Evolutionary conservation across 2,888 invertebrate genomes (phyloP), one percentile per base, ranked within the genome.

Genomic region (Synanthedon tipuliformis): DNA sequence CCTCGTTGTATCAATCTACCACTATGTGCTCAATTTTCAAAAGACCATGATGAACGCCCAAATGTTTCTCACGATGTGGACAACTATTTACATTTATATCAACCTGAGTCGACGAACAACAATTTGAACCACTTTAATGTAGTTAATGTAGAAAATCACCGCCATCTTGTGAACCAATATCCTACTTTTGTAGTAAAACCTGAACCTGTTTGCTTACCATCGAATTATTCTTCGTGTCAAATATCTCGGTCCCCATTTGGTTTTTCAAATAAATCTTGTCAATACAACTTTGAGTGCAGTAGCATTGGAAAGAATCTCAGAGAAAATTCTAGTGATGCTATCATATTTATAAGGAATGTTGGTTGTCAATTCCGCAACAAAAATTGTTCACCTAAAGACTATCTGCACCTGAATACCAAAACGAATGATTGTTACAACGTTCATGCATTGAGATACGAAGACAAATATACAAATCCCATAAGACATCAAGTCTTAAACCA

Each of bases 1-100:
- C 85, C 85, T 48, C 78, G 81, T 52, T 86, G 85, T 60, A 68
- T 85, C 8, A 86, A 86, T 68, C 64, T 82, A 54, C 85, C 86
- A 50, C 57, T 85, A 53, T 83, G 85, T 60, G 77, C 79, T 3
- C 82, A 84, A 34, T 61, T 71, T 54, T 71, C 77, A 27, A 82
- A 78, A 67, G 72, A 63, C 51, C 57, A 76, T 27, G 73, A 79
- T 23, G 76, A 78, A 55, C 51, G 61, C 2, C 40, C 60, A 16
- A 64, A 60, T 52, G 72, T 73, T 45, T 8, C 13, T 54, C 59
- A 68, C 13, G 66, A 69, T 51, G 56, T 66, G 4, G 68, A 71
- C 54, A 55, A 57, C 50, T 73, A 71, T 54, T 54, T 70, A 40
- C 66, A 71, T 5, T 56, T 61, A 41, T 71, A 70, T 60, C 72